Conservation (phyloP, 2,888 invertebrate species). For the Leucophenga maculata region DNA sequence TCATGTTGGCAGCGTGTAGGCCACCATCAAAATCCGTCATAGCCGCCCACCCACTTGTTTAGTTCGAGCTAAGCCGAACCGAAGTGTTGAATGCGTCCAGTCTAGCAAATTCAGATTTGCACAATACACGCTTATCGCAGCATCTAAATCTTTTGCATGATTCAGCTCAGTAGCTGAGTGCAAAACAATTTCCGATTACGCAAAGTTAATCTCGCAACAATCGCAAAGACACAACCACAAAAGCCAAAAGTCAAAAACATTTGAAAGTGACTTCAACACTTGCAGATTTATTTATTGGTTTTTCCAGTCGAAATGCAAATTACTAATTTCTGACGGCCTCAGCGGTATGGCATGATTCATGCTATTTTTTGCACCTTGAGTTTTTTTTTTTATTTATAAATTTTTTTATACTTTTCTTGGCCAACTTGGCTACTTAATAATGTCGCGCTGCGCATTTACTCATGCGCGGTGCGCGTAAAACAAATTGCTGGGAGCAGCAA, state of each 20-base stretch:
- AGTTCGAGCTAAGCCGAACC: conserved; percentile 17
- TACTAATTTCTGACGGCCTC: conserved; percentile 31
- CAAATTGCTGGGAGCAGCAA: conserved; percentile 14
- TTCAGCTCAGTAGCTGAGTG: conserved; percentile 55
- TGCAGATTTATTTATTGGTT: conserved; percentile 25
- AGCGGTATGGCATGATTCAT: conserved; percentile 40
- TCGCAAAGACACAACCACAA: neutral
- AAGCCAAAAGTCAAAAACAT: conserved; percentile 21
- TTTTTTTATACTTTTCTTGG: conserved; percentile 20
- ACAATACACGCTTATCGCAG: conserved; percentile 25
- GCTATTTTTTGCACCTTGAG: conserved; percentile 32
- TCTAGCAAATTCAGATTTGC: neutral
- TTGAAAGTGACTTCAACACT: conserved; percentile 26
- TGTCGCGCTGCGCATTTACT: conserved; percentile 17
- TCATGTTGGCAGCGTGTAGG: conserved; percentile 38
- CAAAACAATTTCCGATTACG: conserved; percentile 48
- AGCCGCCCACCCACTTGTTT: conserved; percentile 45
- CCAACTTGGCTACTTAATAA: conserved; percentile 35
- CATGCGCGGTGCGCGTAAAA: conserved; percentile 4
- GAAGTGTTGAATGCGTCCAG: no score
- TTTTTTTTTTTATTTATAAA: neutral
- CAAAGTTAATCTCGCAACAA: conserved; percentile 1
- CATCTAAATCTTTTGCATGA: conserved; percentile 33
- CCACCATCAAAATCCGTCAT: conserved; percentile 13
- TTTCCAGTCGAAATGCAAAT: conserved; percentile 31